These are phyloP conservation scores for Ctenoplectra terminalis DNA, from an alignment of 1,140 invertebrate species.

Conservation along the genomic window DNA sequence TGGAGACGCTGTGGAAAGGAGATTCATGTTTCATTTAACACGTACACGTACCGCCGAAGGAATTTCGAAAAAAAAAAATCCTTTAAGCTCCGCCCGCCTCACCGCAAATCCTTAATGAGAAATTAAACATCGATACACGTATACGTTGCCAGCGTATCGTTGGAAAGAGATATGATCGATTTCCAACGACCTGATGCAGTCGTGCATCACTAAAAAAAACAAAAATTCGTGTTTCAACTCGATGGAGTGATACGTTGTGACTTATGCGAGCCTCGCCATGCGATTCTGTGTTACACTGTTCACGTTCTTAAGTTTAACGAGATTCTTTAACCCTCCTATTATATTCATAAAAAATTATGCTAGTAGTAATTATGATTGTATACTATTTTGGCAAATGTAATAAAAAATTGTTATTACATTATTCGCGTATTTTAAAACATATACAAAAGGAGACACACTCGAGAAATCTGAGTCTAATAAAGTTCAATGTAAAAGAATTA, in stretches of 20 bases:
- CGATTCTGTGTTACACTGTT: not conserved
- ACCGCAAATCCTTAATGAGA: not conserved
- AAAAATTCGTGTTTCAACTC: constrained; percentile 7
- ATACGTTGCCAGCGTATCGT: constrained; percentile 21
- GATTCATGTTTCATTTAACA: not conserved
- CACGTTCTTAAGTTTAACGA: too few species aligned
- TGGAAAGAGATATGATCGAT: constrained; percentile 56
- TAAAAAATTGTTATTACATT: too few species aligned
- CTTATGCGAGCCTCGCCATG: not conserved
- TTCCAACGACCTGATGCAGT: constrained; percentile 51
- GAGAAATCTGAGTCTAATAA: too few species aligned
- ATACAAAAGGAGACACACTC: too few species aligned
- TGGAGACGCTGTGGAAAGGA: constrained; percentile 11
- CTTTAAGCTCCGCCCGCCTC: not conserved
- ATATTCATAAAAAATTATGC: too few species aligned
- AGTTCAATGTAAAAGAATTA: too few species aligned
- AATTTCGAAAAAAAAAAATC: constrained; percentile 26
- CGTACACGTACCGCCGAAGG: constrained; percentile 16
- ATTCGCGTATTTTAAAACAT: too few species aligned
- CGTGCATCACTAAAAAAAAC: constrained; percentile 58
- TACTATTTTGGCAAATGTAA: too few species aligned
- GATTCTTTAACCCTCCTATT: too few species aligned
- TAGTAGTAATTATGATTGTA: too few species aligned
- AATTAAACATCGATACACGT: constrained; percentile 49
- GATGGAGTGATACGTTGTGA: not conserved